Evolutionary conservation across 2,888 invertebrate species (phyloP).

Genomic region (Camptogramma bilineatum): DNA sequence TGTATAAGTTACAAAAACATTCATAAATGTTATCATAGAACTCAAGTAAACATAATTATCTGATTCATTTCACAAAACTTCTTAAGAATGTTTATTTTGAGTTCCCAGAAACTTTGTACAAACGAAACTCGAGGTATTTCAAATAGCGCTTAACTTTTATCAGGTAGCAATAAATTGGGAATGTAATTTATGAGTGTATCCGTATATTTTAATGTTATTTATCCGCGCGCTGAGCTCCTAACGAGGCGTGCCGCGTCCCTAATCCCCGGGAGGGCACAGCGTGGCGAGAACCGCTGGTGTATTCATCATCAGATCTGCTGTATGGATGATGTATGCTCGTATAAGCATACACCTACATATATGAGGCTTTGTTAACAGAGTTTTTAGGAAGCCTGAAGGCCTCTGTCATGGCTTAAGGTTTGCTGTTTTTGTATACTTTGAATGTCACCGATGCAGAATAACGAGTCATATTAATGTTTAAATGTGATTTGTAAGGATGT

Average conservation of each 20-base stretch:
- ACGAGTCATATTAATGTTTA: no score
- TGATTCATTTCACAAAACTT: background rate
- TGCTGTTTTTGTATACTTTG: no score
- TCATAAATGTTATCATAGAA: background rate
- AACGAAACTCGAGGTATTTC: background rate
- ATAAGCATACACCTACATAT: no score
- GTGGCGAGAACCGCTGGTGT: background rate
- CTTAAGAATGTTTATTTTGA: background rate
- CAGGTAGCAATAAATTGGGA: slow-evolving; percentile 12
- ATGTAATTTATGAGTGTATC: slow-evolving; percentile 14
- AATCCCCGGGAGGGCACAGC: slow-evolving; percentile 7
- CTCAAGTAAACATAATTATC: background rate
- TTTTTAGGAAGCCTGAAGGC: no score
- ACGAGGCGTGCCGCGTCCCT: slow-evolving; percentile 12
- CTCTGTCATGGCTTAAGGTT: no score
- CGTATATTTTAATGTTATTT: slow-evolving; percentile 13
- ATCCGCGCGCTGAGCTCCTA: slow-evolving; percentile 1
- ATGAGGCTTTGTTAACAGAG: no score
- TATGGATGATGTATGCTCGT: no score
- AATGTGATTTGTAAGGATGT: no score
- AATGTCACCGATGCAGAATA: no score
- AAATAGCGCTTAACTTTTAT: background rate
- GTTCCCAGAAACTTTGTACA: background rate
- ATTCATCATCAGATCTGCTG: no score
- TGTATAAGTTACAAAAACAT: background rate